Conservation (phyloP, 2,888 invertebrate species). For the Cataglyphis altisquamis region DNA sequence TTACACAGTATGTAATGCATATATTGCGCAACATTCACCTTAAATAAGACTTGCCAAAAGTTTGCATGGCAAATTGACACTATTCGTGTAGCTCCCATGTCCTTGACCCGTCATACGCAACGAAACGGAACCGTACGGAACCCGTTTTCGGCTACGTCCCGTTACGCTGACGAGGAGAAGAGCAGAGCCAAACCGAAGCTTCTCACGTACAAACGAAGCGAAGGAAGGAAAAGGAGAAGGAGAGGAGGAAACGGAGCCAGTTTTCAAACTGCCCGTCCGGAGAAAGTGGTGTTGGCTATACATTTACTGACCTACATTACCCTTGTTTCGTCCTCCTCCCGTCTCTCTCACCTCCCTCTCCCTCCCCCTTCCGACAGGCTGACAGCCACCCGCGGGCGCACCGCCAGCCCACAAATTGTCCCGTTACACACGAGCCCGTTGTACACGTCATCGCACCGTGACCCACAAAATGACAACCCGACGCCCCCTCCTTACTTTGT, state of each 20-base stretch:
- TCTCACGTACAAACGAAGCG: constrained; percentile 46
- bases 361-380: constrained; percentile 45
- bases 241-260: constrained; percentile 76
- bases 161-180: constrained; percentile 74
- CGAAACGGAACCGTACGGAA: constrained; percentile 65
- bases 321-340: constrained; percentile 70
- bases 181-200: constrained; percentile 18
- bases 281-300: constrained; percentile 83
- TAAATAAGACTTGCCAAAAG: not conserved
- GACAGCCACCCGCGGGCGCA: constrained; percentile 71
- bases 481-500: constrained; percentile 31
- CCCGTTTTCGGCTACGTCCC: constrained; percentile 79
- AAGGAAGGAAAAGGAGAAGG: constrained; percentile 8
- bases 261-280: constrained; percentile 85
- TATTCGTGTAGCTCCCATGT: constrained; percentile 56
- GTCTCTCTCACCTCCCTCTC: constrained; percentile 50
- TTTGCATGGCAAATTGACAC: not conserved
- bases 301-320: constrained; percentile 86
- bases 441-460: constrained; percentile 77
- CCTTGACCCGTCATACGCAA: constrained; percentile 75
- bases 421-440: constrained; percentile 74
- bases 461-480: constrained; percentile 76
- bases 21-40: not conserved
- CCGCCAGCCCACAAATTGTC: constrained; percentile 76
- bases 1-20: not conserved